These are phyloP conservation scores for Zeuzera pyrina DNA, from an alignment of 2,888 invertebrate species.

Conservation along the genomic window DNA sequence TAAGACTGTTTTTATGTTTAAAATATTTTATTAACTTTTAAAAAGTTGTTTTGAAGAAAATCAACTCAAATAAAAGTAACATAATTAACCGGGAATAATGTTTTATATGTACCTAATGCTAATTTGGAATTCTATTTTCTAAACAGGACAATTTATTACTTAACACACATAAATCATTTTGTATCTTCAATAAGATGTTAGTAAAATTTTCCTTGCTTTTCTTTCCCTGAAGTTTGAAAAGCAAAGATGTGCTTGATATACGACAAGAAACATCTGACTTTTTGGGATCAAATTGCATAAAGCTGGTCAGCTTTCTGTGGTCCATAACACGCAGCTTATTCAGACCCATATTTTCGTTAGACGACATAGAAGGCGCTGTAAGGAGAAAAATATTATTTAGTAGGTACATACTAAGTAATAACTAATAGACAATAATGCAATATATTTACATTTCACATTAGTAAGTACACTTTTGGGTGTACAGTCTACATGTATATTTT, in stretches of 20 bases:
- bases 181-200: conserved; percentile 50
- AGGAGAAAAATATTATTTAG: conserved; percentile 5
- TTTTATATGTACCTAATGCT: no score
- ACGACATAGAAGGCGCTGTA: conserved; percentile 27
- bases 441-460: neutral
- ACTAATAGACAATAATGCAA: neutral
- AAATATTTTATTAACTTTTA: no score
- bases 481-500: no score
- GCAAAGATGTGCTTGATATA: conserved; percentile 38
- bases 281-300: conserved; percentile 25
- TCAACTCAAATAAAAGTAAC: no score
- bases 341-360: conserved; percentile 23
- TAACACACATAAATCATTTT: conserved; percentile 44
- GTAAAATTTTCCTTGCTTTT: conserved; percentile 51
- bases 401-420: neutral
- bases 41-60: no score
- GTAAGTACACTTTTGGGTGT: no score
- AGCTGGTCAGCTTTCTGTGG: conserved; percentile 15
- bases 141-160: conserved; percentile 46
- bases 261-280: conserved; percentile 40
- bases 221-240: conserved; percentile 38
- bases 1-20: no score
- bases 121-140: conserved; percentile 44
- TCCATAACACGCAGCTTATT: conserved; percentile 22
- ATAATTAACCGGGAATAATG: no score